Evolutionary conservation across 2,113 vertebrate species (phyloP), one percentile per base, ranked within the genome.

Genomic region (Holacanthus passer): DNA sequence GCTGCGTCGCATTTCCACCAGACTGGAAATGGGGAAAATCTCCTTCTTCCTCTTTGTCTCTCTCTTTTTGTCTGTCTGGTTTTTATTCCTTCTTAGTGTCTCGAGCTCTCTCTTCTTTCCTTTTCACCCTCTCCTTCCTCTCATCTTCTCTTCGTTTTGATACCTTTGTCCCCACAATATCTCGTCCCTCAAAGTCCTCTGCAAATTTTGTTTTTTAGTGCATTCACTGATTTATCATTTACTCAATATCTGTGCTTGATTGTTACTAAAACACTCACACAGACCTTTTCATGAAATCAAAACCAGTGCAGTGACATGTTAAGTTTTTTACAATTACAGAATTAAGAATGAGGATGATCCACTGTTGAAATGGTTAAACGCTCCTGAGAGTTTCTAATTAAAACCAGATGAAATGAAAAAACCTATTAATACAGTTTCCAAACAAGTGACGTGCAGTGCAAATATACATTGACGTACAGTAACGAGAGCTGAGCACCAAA

Each of bases 11-110:
- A 86, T 60, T 82, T 74, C 65, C 59, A 83, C 71, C 14, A 76
- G 59, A 86, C 84, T 82, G 72, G 74, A 84, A 83, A 81, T 47
- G 31, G 35, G 39, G 13, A 31, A 83, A 86, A 86, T 73, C 55
- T 69, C 58, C 22, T 67, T 74, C 74, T 67, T 56, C 45, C 20
- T 75, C 58, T 60, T 45, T 41, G 14, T 81, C 3, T 74, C 17
- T 56, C 1, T 66, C 16, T 24, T 4, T 82, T 22, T 22, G 55
- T 35, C 10, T 62, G n/a, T 67, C 59, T 67, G 48, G 45, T 58
- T 53, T 59, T 81, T 5, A 41, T 56, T 76, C 43, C 50, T 48
- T n/a, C 12, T 4, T 31, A 37, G 19, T 39, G 13, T 72, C 22
- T 71, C 24, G 29, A 0, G 0, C 24, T 45, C 10, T 12, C 0